A percentile compares a stretch with the other conserved stretches of the same genome.
These are phyloP conservation scores for Peromyscus attwateri DNA, from an alignment of 2,797 vertebrate species.

Conservation along the genomic window DNA sequence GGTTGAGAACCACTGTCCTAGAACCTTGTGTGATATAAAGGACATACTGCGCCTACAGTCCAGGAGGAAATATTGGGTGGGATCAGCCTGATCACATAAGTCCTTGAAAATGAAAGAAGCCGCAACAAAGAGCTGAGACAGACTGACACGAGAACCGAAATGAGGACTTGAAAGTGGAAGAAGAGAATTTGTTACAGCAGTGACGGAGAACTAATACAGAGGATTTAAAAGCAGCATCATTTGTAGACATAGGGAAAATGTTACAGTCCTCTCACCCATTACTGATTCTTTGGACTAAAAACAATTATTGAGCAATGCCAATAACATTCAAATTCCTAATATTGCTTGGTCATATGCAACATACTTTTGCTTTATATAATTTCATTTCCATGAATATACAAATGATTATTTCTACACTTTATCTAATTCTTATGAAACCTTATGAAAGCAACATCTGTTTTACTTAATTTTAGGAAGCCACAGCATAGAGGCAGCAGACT, in stretches of 20 bases:
- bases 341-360: background rate
- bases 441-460: background rate
- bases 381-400: background rate
- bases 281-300: slow-evolving; percentile 55
- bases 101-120: background rate
- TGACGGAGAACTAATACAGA: background rate
- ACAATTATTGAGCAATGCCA: background rate
- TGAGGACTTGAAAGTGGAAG: background rate
- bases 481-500: background rate
- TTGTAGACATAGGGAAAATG: background rate
- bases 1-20: background rate
- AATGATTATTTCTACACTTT: background rate
- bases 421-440: slow-evolving; percentile 6
- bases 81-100: background rate
- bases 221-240: background rate
- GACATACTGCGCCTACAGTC: background rate
- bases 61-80: background rate
- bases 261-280: background rate
- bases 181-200: background rate
- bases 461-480: background rate
- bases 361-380: background rate
- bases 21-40: background rate
- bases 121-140: background rate
- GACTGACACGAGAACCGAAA: background rate
- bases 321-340: background rate